Base-by-base conservation (phyloP, 2,888 invertebrate genomes). In the Ethmia dodecea region DNA sequence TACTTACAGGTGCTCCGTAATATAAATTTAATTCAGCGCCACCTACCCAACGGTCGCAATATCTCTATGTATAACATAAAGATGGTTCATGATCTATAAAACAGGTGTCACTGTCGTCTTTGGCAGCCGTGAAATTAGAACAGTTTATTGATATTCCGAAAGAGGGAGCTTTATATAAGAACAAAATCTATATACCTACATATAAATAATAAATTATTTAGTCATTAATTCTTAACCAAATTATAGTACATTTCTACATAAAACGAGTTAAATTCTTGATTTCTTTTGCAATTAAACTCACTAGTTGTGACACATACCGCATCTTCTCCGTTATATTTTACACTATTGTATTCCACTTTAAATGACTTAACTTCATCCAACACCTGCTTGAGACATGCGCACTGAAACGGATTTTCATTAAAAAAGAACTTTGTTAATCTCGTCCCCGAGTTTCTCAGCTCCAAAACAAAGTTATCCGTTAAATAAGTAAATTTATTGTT, bases 361-460 rank as follows among this genome's bases (percentile, higher is more conserved):
- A 60, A 52, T 10, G 38, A 55, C 35, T 75, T 78, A 0, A 77
- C 59, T 50, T 83, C 81, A 28, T 59, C 62, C 1, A 81, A 22
- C 12, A 78, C 37, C 18, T 79, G 67, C 28, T 52, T 58, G 0
- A 81, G 49, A 45, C 83, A 83, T 1, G 71, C 56, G 42, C 84
- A 84, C 35, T 81, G 80, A 78, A 79, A 83, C 2, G 80, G 81
- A 37, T 83, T 84, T n/a, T 73, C 66, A 11, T 77, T 67, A 15
- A 83, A 75, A 35, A 62, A 67, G 34, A 83, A 74, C 39, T 75
- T 76, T 2, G 47, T 59, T 14, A 83, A 40, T 13, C 28, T 53
- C 0, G 60, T 68, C 0, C 79, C 77, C 3, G 67, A 69, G 42
- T 77, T 78, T 28, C 45, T 62, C 1, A 81, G 43, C 25, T 79